Base-by-base conservation (phyloP, 2,113 vertebrate genomes). In the Cyrtonyx montezumae region DNA sequence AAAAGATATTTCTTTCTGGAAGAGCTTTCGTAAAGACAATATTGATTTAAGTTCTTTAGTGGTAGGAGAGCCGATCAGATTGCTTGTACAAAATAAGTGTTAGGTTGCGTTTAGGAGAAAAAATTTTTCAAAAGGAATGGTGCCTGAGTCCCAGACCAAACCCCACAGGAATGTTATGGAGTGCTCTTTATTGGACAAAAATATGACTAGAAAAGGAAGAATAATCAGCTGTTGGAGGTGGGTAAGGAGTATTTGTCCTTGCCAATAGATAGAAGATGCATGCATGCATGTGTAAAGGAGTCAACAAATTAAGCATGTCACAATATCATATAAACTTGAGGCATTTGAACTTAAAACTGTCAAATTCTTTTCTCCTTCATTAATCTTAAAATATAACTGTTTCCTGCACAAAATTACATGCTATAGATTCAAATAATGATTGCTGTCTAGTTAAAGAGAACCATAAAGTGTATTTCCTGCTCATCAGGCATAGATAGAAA, bases 401-500 rank as follows among this genome's bases (percentile, higher is more conserved):
- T 87, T 92, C 82, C 67, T 73, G 75, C 23, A 69, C 49, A 85
- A 91, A 91, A 95, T 84, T 94, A 79, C 55, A 40, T 79, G 75
- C 81, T 84, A 73, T 79, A 91, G 48, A 94, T 95, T 94, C 79
- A 91, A 82, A 71, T 89, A 92, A 95, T 87, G 78, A 91, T 77
- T 85, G 92, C 91, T 94, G 70, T 92, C 84, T 95, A 37, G 87
- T 83, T 94, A 94, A 91, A 91, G 55, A 90, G 67, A 91, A 89
- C 49, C 87, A 82, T 73, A 91, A 79, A 53, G 76, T 82, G 76
- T 89, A 90, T 89, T 95, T 94, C 75, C 79, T 74, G 55, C 45
- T 73, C 92, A 42, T 73, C 62, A 82, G 45, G 18, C 34, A 74
- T 17, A 70, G 55, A 66, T 79, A 73, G 40, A 76, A 91, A 96